Base-by-base conservation (phyloP, 2,113 vertebrate genomes). In the Heterotilapia buettikoferi region DNA sequence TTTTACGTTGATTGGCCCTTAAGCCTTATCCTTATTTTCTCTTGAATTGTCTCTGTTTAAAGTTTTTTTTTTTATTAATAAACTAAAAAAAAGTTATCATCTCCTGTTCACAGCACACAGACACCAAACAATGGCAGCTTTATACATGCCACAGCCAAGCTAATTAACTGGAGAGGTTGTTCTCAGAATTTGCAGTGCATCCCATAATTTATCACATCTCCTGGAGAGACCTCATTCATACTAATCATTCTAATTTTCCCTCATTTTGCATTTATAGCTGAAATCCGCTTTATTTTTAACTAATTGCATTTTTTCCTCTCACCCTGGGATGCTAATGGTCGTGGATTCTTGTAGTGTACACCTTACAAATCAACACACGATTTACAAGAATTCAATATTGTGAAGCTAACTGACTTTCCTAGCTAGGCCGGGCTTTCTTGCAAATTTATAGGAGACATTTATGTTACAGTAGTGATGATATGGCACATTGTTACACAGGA, bases 121-220 rank as follows among this genome's bases (percentile, higher is more conserved):
- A 59, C 50, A 1, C 66, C 54, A 73, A 80, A 57, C 53, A 80
- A 81, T 19, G 56, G 18, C 53, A 57, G 79, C 76, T 84, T 73
- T 29, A 53, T n/a, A 45, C 83, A 76, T 87, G 85, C 56, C 87
- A 10, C 85, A 52, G 80, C 80, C 80, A 71, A 86, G 83, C 85
- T 89, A 89, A 92, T 90, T 90, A 89, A 80, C 52, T 36, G 24
- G 38, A 92, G 76, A 63, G 56, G n/a, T 82, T 45, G 38, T 71
- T 84, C 53, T 85, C 53, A 54, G 47, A 59, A 52, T 66, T 38
- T 19, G 47, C n/a, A 21, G 24, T 4, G 18, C 80, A 61, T 88
- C 82, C 66, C 36, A 56, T 82, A 40, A 87, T 87, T 82, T 68
- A 84, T 89, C 38, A 78, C 38, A 66, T 89, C 78, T 78, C 26